Evolutionary conservation across 2,113 vertebrate genomes (phyloP).

Genomic region (Emydocephalus ijimae): DNA sequence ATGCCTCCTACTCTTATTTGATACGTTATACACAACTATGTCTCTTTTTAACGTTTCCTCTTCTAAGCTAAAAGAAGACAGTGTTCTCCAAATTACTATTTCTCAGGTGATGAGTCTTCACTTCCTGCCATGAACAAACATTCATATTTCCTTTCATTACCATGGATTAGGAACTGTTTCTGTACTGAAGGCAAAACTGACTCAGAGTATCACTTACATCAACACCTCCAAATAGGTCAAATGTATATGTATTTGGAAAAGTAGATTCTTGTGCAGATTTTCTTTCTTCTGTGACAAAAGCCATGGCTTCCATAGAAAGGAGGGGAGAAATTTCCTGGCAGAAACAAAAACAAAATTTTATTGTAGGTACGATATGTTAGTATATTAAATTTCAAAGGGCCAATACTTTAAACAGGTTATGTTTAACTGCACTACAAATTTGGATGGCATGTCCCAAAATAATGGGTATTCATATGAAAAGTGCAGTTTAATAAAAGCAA

Average conservation of each 20-base stretch:
- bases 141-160: not conserved
- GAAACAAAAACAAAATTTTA: not conserved
- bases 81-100: not conserved
- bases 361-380: not conserved
- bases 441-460: not conserved
- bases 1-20: not conserved
- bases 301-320: slow-evolving; percentile 97
- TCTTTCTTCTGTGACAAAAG: slow-evolving; percentile 95
- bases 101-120: not conserved
- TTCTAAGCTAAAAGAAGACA: not conserved
- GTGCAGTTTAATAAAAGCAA: not conserved
- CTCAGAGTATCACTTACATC: slow-evolving; percentile 82
- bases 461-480: not conserved
- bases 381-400: not conserved
- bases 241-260: slow-evolving; percentile 94
- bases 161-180: not conserved
- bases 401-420: not conserved
- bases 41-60: not conserved
- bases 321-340: slow-evolving; percentile 90
- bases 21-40: not conserved
- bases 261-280: slow-evolving; percentile 90
- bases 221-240: slow-evolving; percentile 97
- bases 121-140: not conserved
- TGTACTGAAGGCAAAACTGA: not conserved
- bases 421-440: not conserved